phyloP scores from a whole-genome alignment of 2,797 vertebrate genomes.

The Rhodeus uyekii region DNA sequence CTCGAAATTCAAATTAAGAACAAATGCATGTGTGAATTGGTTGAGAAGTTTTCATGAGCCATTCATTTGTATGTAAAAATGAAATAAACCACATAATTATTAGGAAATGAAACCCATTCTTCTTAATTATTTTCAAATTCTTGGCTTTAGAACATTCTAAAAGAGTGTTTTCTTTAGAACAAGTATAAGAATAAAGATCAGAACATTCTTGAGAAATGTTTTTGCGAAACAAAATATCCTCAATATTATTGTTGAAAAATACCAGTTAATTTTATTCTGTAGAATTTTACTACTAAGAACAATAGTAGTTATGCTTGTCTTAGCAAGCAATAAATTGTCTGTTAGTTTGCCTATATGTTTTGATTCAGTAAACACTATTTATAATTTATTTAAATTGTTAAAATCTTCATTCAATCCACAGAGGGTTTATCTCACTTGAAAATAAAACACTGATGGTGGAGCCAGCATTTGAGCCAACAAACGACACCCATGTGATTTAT shows the following conservation, averaged over 20 bases:
- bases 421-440: constrained; percentile 88
- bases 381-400: not conserved
- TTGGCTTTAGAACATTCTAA: not conserved
- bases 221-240: not conserved
- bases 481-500: constrained; percentile 85
- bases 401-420: constrained; percentile 61
- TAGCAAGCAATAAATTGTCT: not conserved
- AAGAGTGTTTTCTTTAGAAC: not conserved
- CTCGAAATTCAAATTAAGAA: not conserved
- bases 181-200: not conserved
- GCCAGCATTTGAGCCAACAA: constrained; percentile 75
- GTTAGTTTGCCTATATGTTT: not conserved
- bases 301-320: not conserved
- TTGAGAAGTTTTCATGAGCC: not conserved
- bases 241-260: not conserved
- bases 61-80: not conserved
- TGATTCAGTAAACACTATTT: not conserved
- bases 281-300: not conserved
- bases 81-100: not conserved
- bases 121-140: not conserved
- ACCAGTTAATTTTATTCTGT: not conserved
- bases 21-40: not conserved
- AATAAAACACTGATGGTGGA: constrained; percentile 87
- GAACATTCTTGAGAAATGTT: not conserved
- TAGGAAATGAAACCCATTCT: not conserved